A percentile compares a stretch with the other conserved stretches of the same genome.
These are phyloP conservation scores for Hestina assimilis DNA, from an alignment of 1,140 invertebrate genomes.

Conservation along the genomic window DNA sequence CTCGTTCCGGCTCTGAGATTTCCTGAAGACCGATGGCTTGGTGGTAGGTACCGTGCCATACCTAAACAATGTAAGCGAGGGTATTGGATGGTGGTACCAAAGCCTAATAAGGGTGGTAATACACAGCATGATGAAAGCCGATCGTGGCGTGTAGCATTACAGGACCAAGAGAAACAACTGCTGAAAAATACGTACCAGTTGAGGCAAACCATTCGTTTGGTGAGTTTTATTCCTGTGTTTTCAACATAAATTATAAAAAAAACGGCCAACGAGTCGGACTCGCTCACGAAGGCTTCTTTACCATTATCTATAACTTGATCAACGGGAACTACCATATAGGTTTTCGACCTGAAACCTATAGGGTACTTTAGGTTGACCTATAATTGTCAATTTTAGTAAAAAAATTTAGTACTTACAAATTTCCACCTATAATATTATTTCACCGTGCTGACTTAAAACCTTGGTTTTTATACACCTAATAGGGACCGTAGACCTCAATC, in stretches of 20 bases:
- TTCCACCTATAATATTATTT: too few species aligned
- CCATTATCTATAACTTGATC: too few species aligned
- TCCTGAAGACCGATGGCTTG: slow-evolving; percentile 41
- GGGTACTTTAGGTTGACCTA: too few species aligned
- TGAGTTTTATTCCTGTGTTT: slow-evolving; percentile 29
- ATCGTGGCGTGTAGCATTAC: slow-evolving; percentile 55
- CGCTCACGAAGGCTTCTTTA: too few species aligned
- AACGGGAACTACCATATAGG: too few species aligned
- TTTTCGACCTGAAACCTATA: too few species aligned
- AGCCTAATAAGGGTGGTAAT: slow-evolving; percentile 41
- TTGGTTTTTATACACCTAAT: too few species aligned
- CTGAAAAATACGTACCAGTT: slow-evolving; percentile 43
- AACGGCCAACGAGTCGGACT: too few species aligned
- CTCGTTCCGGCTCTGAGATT: slow-evolving; percentile 72
- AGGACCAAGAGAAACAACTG: slow-evolving; percentile 50
- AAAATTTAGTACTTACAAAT: too few species aligned
- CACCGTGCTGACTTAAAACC: too few species aligned
- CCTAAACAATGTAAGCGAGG: slow-evolving; percentile 29
- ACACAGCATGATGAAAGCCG: slow-evolving; percentile 31
- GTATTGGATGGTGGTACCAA: slow-evolving; percentile 55
- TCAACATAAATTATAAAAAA: slow-evolving; percentile 1
- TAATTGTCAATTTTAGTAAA: too few species aligned
- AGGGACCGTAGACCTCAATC: too few species aligned
- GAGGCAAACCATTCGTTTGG: slow-evolving; percentile 40
- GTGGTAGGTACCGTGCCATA: slow-evolving; percentile 38